Evolutionary conservation across 2,113 vertebrate genomes (phyloP).

Genomic region (Labrus mixtus): DNA sequence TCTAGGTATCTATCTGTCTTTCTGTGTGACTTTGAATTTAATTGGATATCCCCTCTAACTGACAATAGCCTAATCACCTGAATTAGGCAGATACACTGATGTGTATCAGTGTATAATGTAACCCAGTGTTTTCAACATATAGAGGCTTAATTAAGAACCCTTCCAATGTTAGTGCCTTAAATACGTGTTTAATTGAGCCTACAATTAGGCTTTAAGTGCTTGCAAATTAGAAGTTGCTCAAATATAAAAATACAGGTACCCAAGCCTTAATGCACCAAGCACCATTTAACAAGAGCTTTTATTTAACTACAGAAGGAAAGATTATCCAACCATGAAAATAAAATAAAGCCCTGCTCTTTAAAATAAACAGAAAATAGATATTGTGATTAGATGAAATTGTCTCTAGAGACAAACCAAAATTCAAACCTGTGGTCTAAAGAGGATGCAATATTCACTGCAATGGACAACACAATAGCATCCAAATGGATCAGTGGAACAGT

Average conservation of each 20-base stretch:
- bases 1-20: background rate
- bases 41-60: slow-evolving; percentile 29
- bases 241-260: slow-evolving; percentile 16
- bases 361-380: background rate
- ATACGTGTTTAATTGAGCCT: slow-evolving; percentile 52
- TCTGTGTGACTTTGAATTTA: slow-evolving; percentile 3
- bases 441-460: too few species aligned
- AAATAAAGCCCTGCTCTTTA: background rate
- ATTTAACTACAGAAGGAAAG: background rate
- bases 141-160: slow-evolving; percentile 45
- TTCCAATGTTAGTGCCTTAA: slow-evolving; percentile 36
- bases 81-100: slow-evolving; percentile 54
- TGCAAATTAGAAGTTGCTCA: slow-evolving; percentile 30
- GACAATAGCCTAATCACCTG: slow-evolving; percentile 28
- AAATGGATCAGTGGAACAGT: too few species aligned
- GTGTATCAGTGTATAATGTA: slow-evolving; percentile 21
- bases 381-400: background rate
- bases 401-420: background rate
- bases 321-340: background rate
- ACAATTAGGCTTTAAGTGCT: slow-evolving; percentile 17
- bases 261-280: background rate
- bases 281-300: background rate
- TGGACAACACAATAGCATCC: too few species aligned
- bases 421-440: too few species aligned
- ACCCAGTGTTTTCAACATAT: slow-evolving; percentile 43